A percentile compares a stretch with the other conserved stretches of the same genome.
These are phyloP conservation scores for Solenopsis fugax DNA, from an alignment of 1,140 invertebrate genomes.

Conservation along the genomic window DNA sequence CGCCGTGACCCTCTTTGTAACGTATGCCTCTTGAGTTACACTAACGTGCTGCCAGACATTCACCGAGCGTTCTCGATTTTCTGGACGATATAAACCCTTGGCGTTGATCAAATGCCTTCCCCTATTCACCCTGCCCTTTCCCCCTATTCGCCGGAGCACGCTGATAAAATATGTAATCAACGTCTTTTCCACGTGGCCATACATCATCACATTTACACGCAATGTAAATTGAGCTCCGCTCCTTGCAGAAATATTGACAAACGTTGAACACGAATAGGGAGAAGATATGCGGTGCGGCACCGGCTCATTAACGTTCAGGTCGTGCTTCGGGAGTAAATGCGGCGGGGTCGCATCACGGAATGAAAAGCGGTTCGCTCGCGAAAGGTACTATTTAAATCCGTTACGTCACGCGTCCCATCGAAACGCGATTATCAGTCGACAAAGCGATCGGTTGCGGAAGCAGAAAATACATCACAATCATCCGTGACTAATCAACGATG, in stretches of 20 bases:
- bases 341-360: neutral
- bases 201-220: neutral
- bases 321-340: conserved; percentile 14
- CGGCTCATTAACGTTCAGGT: conserved; percentile 23
- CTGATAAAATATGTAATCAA: conserved; percentile 34
- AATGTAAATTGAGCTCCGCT: neutral
- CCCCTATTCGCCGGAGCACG: no score
- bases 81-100: neutral
- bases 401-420: conserved; percentile 22
- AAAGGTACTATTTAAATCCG: conserved; percentile 28
- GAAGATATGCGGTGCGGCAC: neutral
- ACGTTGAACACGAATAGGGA: neutral
- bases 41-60: neutral
- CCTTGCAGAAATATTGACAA: conserved; percentile 3
- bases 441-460: conserved; percentile 20
- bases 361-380: neutral
- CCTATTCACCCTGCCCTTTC: no score
- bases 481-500: conserved; percentile 7
- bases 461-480: conserved; percentile 30
- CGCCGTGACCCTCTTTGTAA: neutral
- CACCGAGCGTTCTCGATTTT: conserved; percentile 7
- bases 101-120: neutral
- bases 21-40: conserved; percentile 5
- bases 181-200: neutral
- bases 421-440: conserved; percentile 41